Evolutionary conservation across 2,797 vertebrate genomes (phyloP).

Genomic region (Agapornis canus): DNA sequence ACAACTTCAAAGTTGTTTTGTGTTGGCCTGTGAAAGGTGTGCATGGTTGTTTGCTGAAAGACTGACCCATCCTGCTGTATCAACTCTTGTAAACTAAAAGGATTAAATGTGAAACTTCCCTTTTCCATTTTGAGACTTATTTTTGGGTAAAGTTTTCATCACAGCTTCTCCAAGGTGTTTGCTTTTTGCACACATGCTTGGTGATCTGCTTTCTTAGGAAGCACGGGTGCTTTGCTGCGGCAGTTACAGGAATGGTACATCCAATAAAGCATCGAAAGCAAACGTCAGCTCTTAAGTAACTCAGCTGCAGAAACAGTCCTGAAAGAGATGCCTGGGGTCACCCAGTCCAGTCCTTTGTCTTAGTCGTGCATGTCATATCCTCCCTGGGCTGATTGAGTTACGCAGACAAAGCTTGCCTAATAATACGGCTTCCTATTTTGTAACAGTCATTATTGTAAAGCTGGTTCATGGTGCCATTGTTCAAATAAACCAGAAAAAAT

Average conservation of each 20-base stretch:
- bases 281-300: background rate
- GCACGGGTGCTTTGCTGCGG: background rate
- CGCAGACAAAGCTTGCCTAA: conserved; percentile 55
- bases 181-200: accelerated
- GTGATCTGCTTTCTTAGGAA: background rate
- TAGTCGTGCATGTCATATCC: conserved; percentile 38
- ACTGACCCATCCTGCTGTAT: background rate
- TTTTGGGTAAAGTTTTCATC: background rate
- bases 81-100: background rate
- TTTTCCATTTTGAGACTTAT: background rate
- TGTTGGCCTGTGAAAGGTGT: background rate
- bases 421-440: conserved; percentile 69
- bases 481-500: conserved; percentile 1
- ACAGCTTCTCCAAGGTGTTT: background rate
- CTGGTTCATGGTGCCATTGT: conserved; percentile 49
- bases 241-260: background rate
- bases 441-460: conserved; percentile 60
- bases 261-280: background rate
- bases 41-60: background rate
- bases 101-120: background rate
- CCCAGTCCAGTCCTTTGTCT: conserved; percentile 36
- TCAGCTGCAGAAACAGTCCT: background rate
- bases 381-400: conserved; percentile 46
- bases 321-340: conserved; percentile 25
- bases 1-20: background rate